A percentile compares a stretch with the other conserved stretches of the same genome.
phyloP scores from a whole-genome alignment of 2,797 vertebrate genomes.

The Megalops cyprinoides region DNA sequence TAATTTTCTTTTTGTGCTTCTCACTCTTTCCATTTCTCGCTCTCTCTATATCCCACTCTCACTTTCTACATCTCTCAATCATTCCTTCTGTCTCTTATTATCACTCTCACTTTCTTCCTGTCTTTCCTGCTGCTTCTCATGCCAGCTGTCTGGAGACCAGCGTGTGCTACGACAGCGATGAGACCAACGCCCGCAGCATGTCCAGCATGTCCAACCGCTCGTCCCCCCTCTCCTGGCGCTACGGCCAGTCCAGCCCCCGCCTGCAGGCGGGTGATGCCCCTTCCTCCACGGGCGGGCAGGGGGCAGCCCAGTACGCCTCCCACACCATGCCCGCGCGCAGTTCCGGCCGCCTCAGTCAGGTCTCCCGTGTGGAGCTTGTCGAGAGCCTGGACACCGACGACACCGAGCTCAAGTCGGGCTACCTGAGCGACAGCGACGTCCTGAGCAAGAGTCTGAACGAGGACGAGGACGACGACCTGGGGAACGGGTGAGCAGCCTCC shows the following conservation, averaged over 20 bases:
- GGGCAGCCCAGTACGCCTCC: constrained; percentile 81
- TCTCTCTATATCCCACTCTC: background rate
- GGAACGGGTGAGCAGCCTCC: constrained; percentile 83
- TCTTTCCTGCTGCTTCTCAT: constrained; percentile 21
- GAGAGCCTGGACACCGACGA: constrained; percentile 84
- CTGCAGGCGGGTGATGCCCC: constrained; percentile 95
- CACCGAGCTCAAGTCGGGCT: constrained; percentile 90
- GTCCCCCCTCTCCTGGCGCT: constrained; percentile 95
- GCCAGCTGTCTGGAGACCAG: constrained; percentile 90
- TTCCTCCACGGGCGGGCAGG: constrained; percentile 81
- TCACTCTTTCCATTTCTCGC: background rate
- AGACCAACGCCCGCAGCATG: constrained; percentile 90
- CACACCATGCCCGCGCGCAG: constrained; percentile 96
- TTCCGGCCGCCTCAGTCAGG: constrained; percentile 87
- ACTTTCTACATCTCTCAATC: constrained; percentile 19
- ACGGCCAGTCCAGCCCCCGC: constrained; percentile 92
- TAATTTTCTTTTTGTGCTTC: background rate
- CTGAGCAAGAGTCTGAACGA: constrained; percentile 86
- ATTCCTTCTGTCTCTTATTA: background rate
- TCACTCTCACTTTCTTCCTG: background rate
- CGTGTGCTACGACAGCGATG: constrained; percentile 92
- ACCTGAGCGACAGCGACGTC: constrained; percentile 92
- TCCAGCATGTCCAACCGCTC: constrained; percentile 97
- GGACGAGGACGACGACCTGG: constrained; percentile 86
- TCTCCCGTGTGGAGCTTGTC: constrained; percentile 90